Conservation (phyloP, 2,888 invertebrate species). For the Cataglyphis cursor region DNA sequence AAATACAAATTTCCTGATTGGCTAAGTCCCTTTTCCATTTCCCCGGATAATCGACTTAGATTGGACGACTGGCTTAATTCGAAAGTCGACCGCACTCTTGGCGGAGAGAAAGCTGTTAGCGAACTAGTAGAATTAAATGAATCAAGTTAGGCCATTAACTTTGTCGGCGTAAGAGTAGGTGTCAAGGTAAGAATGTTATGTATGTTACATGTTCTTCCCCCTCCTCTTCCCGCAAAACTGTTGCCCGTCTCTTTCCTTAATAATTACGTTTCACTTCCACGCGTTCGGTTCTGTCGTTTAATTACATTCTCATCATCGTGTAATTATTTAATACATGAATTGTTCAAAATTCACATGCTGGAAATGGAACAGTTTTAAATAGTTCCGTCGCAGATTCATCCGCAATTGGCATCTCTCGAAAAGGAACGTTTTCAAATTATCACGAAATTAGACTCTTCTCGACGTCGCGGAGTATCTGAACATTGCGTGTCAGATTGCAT, state of each 20-base stretch:
- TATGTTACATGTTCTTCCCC: conserved; percentile 5
- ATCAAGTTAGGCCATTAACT: conserved; percentile 75
- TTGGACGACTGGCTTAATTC: conserved; percentile 69
- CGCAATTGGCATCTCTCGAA: conserved; percentile 6
- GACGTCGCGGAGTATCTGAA: not conserved
- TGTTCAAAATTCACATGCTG: not conserved
- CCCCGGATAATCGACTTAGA: conserved; percentile 77
- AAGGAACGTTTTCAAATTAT: conserved; percentile 20
- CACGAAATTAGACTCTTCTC: conserved; percentile 26
- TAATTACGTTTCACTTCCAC: conserved; percentile 28
- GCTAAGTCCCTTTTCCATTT: conserved; percentile 71
- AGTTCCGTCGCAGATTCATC: not conserved
- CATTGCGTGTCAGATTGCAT: conserved; percentile 60
- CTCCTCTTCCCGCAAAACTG: not conserved
- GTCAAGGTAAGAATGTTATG: conserved; percentile 69
- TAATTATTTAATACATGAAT: too few species aligned
- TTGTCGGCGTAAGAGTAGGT: conserved; percentile 58
- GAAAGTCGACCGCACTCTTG: conserved; percentile 66
- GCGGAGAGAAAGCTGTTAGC: conserved; percentile 66
- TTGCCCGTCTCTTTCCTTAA: not conserved
- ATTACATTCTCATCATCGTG: not conserved
- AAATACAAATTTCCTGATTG: conserved; percentile 76
- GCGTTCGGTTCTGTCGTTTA: conserved; percentile 7
- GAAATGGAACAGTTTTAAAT: not conserved
- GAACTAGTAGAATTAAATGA: conserved; percentile 76